These are phyloP conservation scores for Podargus strigoides DNA, from an alignment of 2,797 vertebrate genomes.

Conservation along the genomic window DNA sequence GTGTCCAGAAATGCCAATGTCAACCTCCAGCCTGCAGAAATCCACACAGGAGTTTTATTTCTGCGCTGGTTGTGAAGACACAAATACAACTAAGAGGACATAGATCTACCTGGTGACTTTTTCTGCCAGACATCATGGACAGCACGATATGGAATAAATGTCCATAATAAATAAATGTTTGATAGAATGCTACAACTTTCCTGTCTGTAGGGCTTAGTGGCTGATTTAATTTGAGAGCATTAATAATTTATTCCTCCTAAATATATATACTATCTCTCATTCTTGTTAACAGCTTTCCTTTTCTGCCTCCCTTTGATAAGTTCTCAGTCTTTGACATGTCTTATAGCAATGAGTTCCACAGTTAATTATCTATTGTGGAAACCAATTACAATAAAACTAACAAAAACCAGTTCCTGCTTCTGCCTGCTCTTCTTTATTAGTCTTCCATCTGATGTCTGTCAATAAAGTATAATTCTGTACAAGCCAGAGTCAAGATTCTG, in stretches of 20 bases:
- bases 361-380: constrained; percentile 45
- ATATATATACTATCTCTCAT: neutral
- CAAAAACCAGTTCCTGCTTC: neutral
- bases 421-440: constrained; percentile 1
- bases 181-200: neutral
- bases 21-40: neutral
- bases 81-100: neutral
- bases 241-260: neutral
- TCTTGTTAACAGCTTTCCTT: neutral
- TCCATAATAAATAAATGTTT: neutral
- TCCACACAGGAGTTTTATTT: neutral
- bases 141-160: neutral
- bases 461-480: constrained; percentile 15
- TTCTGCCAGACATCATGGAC: neutral
- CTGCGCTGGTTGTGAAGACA: neutral
- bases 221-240: neutral
- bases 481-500: neutral
- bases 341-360: neutral
- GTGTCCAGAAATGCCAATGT: neutral
- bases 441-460: constrained; percentile 13
- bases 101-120: neutral
- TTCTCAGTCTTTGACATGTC: neutral
- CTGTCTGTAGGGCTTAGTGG: neutral
- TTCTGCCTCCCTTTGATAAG: neutral
- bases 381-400: constrained; percentile 53